Conservation (phyloP, 2,113 vertebrate species). For the Xyrauchen texanus region DNA sequence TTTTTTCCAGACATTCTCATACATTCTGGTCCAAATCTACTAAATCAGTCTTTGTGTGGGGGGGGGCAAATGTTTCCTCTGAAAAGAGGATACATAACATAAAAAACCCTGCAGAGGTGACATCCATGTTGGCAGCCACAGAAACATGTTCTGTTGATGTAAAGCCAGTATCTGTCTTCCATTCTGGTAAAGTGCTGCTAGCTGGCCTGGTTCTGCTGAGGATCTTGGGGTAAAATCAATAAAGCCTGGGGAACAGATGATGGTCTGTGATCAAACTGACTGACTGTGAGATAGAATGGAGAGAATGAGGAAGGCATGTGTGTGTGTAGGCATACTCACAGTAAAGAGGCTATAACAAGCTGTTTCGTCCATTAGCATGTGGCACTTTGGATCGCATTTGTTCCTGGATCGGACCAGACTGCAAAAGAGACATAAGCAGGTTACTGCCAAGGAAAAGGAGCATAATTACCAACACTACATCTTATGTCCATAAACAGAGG, state of each 20-base stretch:
- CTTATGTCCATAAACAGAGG: neutral
- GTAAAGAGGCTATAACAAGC: slow-evolving; percentile 46
- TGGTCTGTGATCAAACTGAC: neutral
- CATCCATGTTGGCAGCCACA: slow-evolving; percentile 21
- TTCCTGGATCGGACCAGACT: slow-evolving; percentile 80
- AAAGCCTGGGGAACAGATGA: slow-evolving; percentile 9
- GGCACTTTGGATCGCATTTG: slow-evolving; percentile 83
- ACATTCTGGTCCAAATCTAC: neutral
- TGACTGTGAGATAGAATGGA: neutral
- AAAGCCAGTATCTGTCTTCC: neutral
- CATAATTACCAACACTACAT: neutral
- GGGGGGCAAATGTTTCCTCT: neutral
- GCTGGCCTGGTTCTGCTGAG: slow-evolving; percentile 7
- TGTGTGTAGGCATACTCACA: slow-evolving; percentile 41
- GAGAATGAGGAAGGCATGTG: neutral
- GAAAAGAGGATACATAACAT: slow-evolving; percentile 28
- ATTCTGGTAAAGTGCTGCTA: slow-evolving; percentile 8
- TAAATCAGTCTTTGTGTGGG: slow-evolving; percentile 17
- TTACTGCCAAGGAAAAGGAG: neutral
- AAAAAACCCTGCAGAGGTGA: slow-evolving; percentile 18
- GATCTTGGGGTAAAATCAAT: neutral
- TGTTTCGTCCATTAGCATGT: slow-evolving; percentile 58
- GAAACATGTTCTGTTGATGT: neutral
- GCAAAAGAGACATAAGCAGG: slow-evolving; percentile 20
- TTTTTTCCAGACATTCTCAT: neutral